phyloP scores from a whole-genome alignment of 2,888 invertebrate species.

The Xanthorhoe designata region DNA sequence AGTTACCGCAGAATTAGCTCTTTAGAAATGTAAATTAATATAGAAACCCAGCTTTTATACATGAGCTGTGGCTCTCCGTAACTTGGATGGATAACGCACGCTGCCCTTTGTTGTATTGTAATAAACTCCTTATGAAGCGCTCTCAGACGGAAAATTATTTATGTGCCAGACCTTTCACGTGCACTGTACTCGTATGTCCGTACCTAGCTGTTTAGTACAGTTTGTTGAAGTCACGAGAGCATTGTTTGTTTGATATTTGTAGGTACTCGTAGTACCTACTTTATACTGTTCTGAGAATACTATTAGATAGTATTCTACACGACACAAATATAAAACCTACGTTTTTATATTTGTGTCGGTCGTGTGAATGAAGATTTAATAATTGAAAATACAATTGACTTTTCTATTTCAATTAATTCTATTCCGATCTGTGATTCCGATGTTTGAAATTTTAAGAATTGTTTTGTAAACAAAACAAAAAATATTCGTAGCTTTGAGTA shows the following conservation, averaged over 20 bases:
- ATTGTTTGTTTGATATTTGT: background rate
- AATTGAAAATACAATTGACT: too few species aligned
- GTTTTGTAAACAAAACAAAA: too few species aligned
- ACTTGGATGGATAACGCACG: slow-evolving; percentile 26
- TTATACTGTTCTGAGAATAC: background rate
- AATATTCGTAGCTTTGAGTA: background rate
- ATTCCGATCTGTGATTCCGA: too few species aligned
- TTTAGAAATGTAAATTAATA: too few species aligned
- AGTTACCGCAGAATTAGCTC: too few species aligned
- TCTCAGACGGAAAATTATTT: slow-evolving; percentile 25
- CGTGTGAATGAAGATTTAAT: too few species aligned
- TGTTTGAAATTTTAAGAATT: too few species aligned
- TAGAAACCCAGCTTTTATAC: background rate
- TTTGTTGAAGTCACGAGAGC: background rate
- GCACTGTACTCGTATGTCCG: slow-evolving; percentile 7
- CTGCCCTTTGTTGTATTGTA: slow-evolving; percentile 33
- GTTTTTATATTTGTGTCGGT: background rate
- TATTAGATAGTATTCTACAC: too few species aligned
- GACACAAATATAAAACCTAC: too few species aligned
- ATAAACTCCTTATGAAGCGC: slow-evolving; percentile 27
- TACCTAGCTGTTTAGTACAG: background rate
- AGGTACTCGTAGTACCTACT: background rate
- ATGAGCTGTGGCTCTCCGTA: slow-evolving; percentile 13
- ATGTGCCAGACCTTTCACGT: slow-evolving; percentile 24
- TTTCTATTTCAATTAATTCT: too few species aligned